Evolutionary conservation across 2,113 vertebrate species (phyloP), one percentile per base, ranked within the genome.

Genomic region (Zosterops japonicus): DNA sequence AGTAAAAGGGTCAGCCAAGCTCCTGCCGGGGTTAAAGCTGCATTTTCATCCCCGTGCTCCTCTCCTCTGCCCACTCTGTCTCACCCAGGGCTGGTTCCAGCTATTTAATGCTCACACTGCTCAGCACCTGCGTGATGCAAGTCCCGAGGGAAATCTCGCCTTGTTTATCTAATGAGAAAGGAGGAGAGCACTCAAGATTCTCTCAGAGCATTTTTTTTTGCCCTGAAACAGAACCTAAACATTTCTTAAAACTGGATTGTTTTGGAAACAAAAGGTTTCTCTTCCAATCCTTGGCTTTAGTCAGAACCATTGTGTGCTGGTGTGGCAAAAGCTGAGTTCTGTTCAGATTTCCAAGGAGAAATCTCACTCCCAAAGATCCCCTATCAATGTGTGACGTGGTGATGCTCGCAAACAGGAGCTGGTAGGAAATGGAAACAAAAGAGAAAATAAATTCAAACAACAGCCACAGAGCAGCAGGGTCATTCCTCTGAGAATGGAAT

Each of bases 41-140:
- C 4, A 0, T 61, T 60, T 69, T n/a, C 16, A 53, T 16, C 60
- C 24, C 4, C 1, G 1, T 8, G 28, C 31, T 82, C 41, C 47
- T 69, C 33, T 60, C 23, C 55, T 68, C 59, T 36, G 16, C 56
- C 5, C 35, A 1, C 33, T 59, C n/a, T 33, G 42, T 31, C 61
- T 31, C 23, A 23, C 24, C 61, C 35, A 2, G 53, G 14, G 42
- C 19, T 10, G 74, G 12, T 41, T 25, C 29, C 42, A 65, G 29
- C 39, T 69, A 0, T 49, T 61, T 5, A 6, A 31, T 6, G 56
- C 42, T 56, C 60, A 60, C 12, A 3, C 14, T 60, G 60, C 50
- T 19, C 36, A 14, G 46, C 55, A 4, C 47, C 55, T 60, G 33
- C 39, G 3, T 2, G 27, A 35, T 2, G 7, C 6, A 42, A 39